Conservation (phyloP, 1,140 invertebrate genomes). For the Acromyrmex charruanus region DNA sequence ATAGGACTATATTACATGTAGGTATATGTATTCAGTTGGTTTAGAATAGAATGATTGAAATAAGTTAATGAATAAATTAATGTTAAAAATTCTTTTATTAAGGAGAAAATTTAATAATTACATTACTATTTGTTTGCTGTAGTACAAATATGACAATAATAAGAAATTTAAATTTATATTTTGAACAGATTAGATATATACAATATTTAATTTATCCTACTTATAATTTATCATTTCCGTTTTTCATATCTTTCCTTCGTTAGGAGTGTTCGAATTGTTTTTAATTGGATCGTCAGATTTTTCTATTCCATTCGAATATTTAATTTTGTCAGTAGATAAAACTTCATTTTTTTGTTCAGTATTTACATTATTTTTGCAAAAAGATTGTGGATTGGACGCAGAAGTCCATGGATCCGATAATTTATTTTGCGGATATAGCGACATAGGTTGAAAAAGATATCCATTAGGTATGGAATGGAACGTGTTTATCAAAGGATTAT, state of each 20-base stretch:
- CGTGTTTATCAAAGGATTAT: background rate
- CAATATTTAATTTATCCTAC: slow-evolving; percentile 21
- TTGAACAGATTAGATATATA: background rate
- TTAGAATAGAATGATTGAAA: background rate
- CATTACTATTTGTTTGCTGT: background rate
- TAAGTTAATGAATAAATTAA: background rate
- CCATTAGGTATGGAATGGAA: slow-evolving; percentile 16
- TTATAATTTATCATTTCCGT: slow-evolving; percentile 13
- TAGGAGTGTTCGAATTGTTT: background rate
- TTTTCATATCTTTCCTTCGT: background rate
- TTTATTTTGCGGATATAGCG: background rate
- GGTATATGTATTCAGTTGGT: background rate
- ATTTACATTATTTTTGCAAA: background rate
- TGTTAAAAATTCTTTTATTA: background rate
- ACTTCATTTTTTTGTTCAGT: background rate
- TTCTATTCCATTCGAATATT: background rate
- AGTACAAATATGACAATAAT: slow-evolving; percentile 6
- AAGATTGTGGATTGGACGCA: background rate
- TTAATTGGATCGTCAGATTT: background rate
- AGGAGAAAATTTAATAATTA: background rate
- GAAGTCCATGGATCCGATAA: slow-evolving; percentile 8
- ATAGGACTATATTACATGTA: background rate
- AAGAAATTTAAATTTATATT: background rate
- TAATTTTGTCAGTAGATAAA: slow-evolving; percentile 37
- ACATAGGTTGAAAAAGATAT: slow-evolving; percentile 37